phyloP scores from a whole-genome alignment of 2,888 invertebrate species.

The Dynastes grantii region DNA sequence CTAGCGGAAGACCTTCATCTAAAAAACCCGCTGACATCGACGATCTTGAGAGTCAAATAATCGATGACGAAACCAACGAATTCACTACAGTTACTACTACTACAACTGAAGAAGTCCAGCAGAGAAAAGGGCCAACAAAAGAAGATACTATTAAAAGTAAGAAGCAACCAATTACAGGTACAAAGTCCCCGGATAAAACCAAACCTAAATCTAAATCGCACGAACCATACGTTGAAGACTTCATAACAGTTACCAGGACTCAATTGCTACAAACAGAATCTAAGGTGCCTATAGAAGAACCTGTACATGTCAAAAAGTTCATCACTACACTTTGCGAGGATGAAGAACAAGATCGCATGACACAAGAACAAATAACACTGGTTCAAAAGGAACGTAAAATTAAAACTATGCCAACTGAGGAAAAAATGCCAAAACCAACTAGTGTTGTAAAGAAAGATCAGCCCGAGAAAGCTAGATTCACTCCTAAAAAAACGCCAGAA shows the following conservation, averaged over 20 bases:
- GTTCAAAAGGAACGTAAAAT: neutral
- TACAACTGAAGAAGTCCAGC: conserved; percentile 22
- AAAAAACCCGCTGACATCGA: neutral
- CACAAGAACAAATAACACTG: conserved; percentile 5
- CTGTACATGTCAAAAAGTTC: conserved; percentile 63
- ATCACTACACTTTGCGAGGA: conserved; percentile 62
- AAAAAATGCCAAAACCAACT: conserved; percentile 41
- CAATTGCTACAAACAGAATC: conserved; percentile 31
- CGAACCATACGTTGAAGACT: conserved; percentile 32
- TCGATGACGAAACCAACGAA: neutral
- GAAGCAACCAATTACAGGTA: conserved; percentile 52
- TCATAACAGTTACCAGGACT: conserved; percentile 42
- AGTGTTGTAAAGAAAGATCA: conserved; percentile 63
- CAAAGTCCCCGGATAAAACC: neutral
- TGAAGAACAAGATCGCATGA: conserved; percentile 60
- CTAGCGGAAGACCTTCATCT: neutral
- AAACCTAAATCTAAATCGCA: conserved; percentile 58
- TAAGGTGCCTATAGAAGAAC: conserved; percentile 65
- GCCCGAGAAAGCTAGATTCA: conserved; percentile 51
- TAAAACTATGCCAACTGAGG: conserved; percentile 42
- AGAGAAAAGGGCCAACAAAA: conserved; percentile 22
- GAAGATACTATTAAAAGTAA: conserved; percentile 42
- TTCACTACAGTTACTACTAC: no score
- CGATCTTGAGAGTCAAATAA: conserved; percentile 13
- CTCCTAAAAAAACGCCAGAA: conserved; percentile 48